Evolutionary conservation across 2,888 invertebrate species (phyloP).

Genomic region (Chalcosyrphus nemorum): DNA sequence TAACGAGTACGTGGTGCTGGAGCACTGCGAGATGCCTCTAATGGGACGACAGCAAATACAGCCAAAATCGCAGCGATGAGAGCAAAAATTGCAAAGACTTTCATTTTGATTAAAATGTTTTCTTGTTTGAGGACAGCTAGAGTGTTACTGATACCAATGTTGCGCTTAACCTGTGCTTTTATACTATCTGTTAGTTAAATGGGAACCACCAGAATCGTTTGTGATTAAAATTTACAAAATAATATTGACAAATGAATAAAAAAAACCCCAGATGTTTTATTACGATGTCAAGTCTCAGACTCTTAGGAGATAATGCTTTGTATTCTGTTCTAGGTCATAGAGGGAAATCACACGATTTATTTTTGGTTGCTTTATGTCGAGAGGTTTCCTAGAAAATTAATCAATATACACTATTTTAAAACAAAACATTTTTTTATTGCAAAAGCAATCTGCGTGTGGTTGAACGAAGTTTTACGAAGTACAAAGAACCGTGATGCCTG

Average conservation of each 20-base stretch:
- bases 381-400: too few relatives aligned
- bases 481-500: too few relatives aligned
- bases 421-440: too few relatives aligned
- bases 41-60: constrained; percentile 24
- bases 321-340: neutral
- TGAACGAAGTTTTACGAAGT: too few relatives aligned
- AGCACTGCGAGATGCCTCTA: constrained; percentile 46
- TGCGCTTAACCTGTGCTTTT: neutral
- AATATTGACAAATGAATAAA: neutral
- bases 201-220: neutral
- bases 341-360: neutral
- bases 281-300: neutral
- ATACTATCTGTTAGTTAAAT: neutral
- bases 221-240: neutral
- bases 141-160: neutral
- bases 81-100: constrained; percentile 39
- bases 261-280: neutral
- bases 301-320: neutral
- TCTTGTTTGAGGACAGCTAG: neutral
- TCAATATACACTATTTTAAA: too few relatives aligned
- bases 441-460: too few relatives aligned
- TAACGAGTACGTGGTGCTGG: neutral
- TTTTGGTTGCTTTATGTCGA: too few relatives aligned
- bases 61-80: constrained; percentile 36
- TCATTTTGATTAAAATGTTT: constrained; percentile 31